Conservation (phyloP, 1,140 invertebrate genomes). For the Atta colombica region DNA sequence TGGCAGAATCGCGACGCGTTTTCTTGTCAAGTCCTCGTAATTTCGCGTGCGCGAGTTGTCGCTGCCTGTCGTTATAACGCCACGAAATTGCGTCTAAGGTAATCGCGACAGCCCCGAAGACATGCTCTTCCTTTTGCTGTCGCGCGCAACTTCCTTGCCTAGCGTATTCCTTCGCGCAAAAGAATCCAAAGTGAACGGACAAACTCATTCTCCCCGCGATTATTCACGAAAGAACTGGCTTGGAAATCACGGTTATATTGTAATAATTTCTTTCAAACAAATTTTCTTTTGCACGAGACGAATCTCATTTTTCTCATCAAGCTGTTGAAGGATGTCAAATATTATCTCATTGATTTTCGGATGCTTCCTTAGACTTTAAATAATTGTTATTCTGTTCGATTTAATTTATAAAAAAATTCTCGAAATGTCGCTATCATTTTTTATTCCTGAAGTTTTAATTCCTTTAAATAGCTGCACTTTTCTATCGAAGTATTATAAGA, state of each 20-base stretch:
- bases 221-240: constrained; percentile 17
- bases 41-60: constrained; percentile 32
- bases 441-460: not conserved
- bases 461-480: not conserved
- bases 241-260: constrained; percentile 1
- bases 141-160: constrained; percentile 5
- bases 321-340: not conserved
- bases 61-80: constrained; percentile 12
- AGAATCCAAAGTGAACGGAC: not conserved
- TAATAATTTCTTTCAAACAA: not conserved
- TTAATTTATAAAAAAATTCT: not conserved
- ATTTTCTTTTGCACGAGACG: not conserved
- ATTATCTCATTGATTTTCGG: not conserved
- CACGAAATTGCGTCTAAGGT: not conserved
- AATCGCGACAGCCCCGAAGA: constrained; percentile 18
- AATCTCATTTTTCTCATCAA: not conserved
- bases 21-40: constrained; percentile 36
- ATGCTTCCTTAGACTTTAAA: not conserved
- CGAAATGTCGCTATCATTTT: not conserved
- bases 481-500: not conserved
- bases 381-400: not conserved
- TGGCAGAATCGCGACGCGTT: not conserved
- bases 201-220: not conserved
- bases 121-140: not conserved
- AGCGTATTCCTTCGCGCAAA: not conserved